phyloP scores from a whole-genome alignment of 2,888 invertebrate genomes.

The Latrodectus elegans region DNA sequence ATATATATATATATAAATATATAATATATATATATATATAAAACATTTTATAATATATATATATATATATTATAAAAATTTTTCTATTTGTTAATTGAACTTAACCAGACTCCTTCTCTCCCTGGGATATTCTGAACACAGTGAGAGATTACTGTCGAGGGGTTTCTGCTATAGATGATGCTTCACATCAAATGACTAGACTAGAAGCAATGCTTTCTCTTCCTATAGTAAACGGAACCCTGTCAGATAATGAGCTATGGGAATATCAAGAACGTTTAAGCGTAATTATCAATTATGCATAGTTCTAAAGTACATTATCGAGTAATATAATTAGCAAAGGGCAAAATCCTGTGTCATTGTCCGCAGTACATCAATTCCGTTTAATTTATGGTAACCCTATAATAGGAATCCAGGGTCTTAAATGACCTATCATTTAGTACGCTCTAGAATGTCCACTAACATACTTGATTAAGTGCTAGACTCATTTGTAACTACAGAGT shows the following conservation, averaged over 20 bases:
- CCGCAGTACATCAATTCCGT: constrained; percentile 21
- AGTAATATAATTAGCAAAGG: constrained; percentile 49
- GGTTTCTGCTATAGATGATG: constrained; percentile 11
- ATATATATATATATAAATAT: no score
- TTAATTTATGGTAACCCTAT: constrained; percentile 53
- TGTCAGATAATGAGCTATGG: constrained; percentile 44
- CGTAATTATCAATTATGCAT: constrained; percentile 62
- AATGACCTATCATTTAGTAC: constrained; percentile 50
- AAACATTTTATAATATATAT: no score
- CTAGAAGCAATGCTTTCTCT: constrained; percentile 24
- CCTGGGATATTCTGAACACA: no score
- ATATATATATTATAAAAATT: no score
- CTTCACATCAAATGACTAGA: constrained; percentile 31
- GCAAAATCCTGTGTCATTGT: constrained; percentile 18
- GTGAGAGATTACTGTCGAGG: no score
- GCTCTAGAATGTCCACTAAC: constrained; percentile 37
- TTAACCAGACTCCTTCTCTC: no score
- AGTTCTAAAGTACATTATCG: constrained; percentile 58
- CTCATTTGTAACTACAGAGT: constrained; percentile 37
- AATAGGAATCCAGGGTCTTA: constrained; percentile 40
- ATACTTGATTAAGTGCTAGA: constrained; percentile 22
- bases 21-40: no score
- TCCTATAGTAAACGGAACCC: constrained; percentile 5
- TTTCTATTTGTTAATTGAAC: no score
- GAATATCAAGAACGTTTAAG: constrained; percentile 52